Evolutionary conservation across 2,888 invertebrate genomes (phyloP), one percentile per base, ranked within the genome.

Genomic region (Galeruca laticollis): DNA sequence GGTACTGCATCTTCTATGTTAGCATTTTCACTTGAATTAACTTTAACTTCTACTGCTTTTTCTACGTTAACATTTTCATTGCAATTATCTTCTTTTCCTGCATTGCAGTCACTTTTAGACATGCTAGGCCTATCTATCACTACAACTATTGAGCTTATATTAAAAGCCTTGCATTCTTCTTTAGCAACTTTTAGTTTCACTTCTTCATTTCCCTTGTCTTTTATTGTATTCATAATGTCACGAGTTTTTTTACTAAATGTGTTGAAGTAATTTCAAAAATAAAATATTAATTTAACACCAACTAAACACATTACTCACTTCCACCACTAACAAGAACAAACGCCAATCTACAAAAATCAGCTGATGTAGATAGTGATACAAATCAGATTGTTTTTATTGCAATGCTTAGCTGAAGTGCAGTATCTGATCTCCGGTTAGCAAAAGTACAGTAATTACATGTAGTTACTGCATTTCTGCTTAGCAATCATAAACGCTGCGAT

Each of bases 81-180:
- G 10, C 8, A 37, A 37, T 37, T 37, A 37, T 9, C 37, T 37
- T 37, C 37, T 37, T 6, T 37, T 37, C 37, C 37, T 37, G 37
- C 37, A 37, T 37, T 37, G 37, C 37, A 37, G 37, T 37, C 37
- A 37, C 37, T 37, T 37, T 37, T 37, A 37, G 37, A 37, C 37
- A 37, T 37, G 37, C 37, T 37, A 37, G 37, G 37, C 10, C 37
- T 37, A 37, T 37, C 37, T 37, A 10, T 37, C 37, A 37, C 37
- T 37, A 37, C 37, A 10, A n/a, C n/a, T n/a, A n/a, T n/a, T n/a
- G n/a, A n/a, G n/a, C n/a, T n/a, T n/a, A n/a, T n/a, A n/a, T n/a
- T 37, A 37, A 10, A 37, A 37, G 37, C 37, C 37, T 37, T 6
- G 37, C 37, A 37, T n/a, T n/a, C n/a, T n/a, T n/a, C n/a, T n/a